Evolutionary conservation across 1,140 invertebrate genomes (phyloP).

Genomic region (Lerema accius): DNA sequence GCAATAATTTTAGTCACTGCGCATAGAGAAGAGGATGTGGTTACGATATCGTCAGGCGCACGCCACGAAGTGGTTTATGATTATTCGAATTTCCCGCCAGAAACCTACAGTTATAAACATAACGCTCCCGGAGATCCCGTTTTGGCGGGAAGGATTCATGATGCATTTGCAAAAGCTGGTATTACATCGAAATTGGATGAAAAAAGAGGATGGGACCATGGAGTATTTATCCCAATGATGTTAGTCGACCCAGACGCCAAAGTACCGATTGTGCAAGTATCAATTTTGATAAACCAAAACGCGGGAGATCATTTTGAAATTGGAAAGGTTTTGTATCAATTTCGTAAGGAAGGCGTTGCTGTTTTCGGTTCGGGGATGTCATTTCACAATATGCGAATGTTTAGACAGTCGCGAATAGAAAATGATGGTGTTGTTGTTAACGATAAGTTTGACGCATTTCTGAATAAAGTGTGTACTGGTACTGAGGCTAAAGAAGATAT

Average conservation of each 20-base stretch:
- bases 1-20: constrained; percentile 74
- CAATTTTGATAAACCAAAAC: constrained; percentile 65
- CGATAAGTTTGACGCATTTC: constrained; percentile 67
- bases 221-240: constrained; percentile 77
- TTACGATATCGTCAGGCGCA: constrained; percentile 67
- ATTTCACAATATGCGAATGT: constrained; percentile 75
- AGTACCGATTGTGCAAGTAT: constrained; percentile 73
- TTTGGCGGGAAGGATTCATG: constrained; percentile 58
- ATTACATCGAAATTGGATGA: constrained; percentile 64
- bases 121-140: constrained; percentile 67
- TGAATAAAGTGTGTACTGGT: constrained; percentile 60
- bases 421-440: constrained; percentile 54
- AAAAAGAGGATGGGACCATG: constrained; percentile 75
- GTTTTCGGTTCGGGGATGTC: constrained; percentile 74
- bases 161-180: constrained; percentile 54
- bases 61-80: constrained; percentile 72
- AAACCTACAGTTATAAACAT: constrained; percentile 70
- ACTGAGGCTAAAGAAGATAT: constrained; percentile 35
- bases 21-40: constrained; percentile 67
- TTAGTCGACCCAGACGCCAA: constrained; percentile 68
- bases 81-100: constrained; percentile 73
- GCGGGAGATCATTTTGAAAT: constrained; percentile 69
- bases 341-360: constrained; percentile 70
- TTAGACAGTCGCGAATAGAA: constrained; percentile 45
- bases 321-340: constrained; percentile 62